These are phyloP conservation scores for Andrena flavipes DNA, from an alignment of 2,888 invertebrate genomes.

Conservation along the genomic window DNA sequence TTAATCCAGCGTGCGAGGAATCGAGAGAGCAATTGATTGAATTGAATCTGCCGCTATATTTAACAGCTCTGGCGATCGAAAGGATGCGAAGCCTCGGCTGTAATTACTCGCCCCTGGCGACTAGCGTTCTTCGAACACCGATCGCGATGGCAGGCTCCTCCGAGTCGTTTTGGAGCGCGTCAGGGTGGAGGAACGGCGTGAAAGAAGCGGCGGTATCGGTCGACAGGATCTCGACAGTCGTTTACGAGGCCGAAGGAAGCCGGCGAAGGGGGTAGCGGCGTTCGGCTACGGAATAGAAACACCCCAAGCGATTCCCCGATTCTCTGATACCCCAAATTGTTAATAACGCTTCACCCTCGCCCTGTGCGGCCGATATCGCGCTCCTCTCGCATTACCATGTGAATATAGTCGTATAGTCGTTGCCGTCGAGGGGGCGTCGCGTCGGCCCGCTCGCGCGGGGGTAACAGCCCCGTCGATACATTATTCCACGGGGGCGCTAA, in stretches of 20 bases:
- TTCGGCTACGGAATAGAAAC: constrained; percentile 35
- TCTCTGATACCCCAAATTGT: constrained; percentile 80
- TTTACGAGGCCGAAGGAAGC: constrained; percentile 48
- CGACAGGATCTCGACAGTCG: constrained; percentile 63
- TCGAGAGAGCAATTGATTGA: no score
- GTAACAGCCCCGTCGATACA: constrained; percentile 73
- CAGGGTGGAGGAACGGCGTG: background rate
- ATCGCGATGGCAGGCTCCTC: background rate
- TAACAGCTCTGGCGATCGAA: no score
- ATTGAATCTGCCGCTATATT: no score
- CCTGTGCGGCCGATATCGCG: constrained; percentile 74
- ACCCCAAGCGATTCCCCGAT: constrained; percentile 45
- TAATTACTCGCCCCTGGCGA: no score
- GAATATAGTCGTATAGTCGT: constrained; percentile 81
- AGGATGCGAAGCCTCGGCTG: no score
- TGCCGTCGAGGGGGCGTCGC: constrained; percentile 59
- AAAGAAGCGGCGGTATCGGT: constrained; percentile 62
- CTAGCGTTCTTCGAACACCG: background rate
- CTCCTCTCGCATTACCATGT: constrained; percentile 83
- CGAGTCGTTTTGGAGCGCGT: constrained; percentile 10
- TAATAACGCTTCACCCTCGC: constrained; percentile 82
- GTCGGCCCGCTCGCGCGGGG: constrained; percentile 66
- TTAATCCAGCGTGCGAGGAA: no score
- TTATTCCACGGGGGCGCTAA: constrained; percentile 82
- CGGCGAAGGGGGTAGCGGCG: constrained; percentile 24